These are phyloP conservation scores for Rhinopomastus cyanomelas DNA, from an alignment of 2,113 vertebrate species.

Conservation along the genomic window DNA sequence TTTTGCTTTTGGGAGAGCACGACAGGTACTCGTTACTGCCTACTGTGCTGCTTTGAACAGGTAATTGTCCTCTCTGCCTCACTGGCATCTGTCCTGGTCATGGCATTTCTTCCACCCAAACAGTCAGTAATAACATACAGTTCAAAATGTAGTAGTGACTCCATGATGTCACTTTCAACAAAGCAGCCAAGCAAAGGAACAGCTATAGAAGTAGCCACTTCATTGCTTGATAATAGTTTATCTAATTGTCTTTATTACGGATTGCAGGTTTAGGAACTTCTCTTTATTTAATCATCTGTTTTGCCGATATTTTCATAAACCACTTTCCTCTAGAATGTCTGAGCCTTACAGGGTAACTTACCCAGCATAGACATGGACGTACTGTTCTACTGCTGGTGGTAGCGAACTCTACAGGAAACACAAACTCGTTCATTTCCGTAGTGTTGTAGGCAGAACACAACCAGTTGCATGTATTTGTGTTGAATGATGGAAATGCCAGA, in stretches of 20 bases:
- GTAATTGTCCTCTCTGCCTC: not conserved
- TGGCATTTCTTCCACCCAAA: slow-evolving; percentile 8
- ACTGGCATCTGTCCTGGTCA: slow-evolving; percentile 18
- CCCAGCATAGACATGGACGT: not conserved
- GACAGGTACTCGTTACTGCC: slow-evolving; percentile 6
- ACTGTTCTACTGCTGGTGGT: not conserved
- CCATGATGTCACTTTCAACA: not conserved
- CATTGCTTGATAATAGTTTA: slow-evolving; percentile 14
- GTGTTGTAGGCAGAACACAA: not conserved
- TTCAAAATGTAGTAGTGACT: not conserved
- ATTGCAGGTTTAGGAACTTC: not conserved
- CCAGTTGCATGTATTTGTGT: not conserved
- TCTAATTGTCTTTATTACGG: not conserved
- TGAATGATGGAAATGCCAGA: not conserved
- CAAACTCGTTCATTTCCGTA: not conserved
- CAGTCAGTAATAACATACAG: not conserved
- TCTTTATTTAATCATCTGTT: slow-evolving; percentile 5
- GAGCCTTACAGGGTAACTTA: not conserved
- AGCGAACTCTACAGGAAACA: not conserved
- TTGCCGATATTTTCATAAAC: slow-evolving; percentile 8
- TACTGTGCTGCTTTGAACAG: not conserved
- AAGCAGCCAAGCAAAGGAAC: slow-evolving; percentile 16
- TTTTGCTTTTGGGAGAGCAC: not conserved
- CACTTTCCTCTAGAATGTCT: not conserved
- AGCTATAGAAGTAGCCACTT: not conserved